Evolutionary conservation across 2,888 invertebrate species (phyloP), one percentile per base, ranked within the genome.

Genomic region (Cryptocephalus moraei): DNA sequence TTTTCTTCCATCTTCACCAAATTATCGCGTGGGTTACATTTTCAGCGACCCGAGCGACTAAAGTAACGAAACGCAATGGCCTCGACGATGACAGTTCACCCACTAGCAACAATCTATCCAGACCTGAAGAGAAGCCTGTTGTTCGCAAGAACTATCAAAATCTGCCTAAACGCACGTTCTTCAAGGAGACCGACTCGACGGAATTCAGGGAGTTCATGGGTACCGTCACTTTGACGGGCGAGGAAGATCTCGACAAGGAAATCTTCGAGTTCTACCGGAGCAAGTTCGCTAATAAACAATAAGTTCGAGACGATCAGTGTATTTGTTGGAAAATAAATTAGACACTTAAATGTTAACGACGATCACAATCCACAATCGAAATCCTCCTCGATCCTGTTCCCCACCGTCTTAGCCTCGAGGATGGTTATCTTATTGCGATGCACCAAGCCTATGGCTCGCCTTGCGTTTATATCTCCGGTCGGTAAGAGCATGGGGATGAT

Each of bases 221-320:
- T 48, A 64, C 65, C 1, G 62, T 75, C 22, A 69, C 73, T 8
- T 55, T 75, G 14, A 75, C 74, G 9, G 76, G 75, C 1, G 74
- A 75, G 56, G 58, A 61, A 4, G 73, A 72, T 50, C 69, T 74
- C 11, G 75, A 75, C 56, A 69, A 70, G 47, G 75, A 76, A 64
- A 75, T 76, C 44, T 63, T 71, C 47, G 70, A 69, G 36, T 75
- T 73, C 62, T 73, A 72, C 65, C 64, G 69, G 60, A 57, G 57
- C 38, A 66, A 65, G 51, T 64, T 65, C 34, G 9, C 11, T 2
- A 32, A 22, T 32, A 14, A 39, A 9, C 11, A 40, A n/a, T 40
- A 11, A 40, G 10, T 12, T 22, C 22, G 22, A 22, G 6, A 22
- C 22, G 22, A 22, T 22, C 22, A 22, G 2, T 22, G 6, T 22